Evolutionary conservation across 2,888 invertebrate genomes (phyloP).

Genomic region (Falcaria lacertinaria): DNA sequence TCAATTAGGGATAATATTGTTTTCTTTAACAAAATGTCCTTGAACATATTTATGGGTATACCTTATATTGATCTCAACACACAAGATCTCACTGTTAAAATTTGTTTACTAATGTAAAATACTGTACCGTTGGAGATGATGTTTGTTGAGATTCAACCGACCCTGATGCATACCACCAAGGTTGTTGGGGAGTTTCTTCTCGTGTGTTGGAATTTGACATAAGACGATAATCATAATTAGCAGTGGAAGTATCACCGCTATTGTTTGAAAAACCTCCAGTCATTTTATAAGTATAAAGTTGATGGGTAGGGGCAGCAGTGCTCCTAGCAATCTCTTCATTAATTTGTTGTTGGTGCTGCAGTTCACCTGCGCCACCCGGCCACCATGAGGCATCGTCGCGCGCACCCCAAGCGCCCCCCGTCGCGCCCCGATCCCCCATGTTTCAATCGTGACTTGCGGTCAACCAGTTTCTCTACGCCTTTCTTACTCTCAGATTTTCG

Average conservation of each 20-base stretch:
- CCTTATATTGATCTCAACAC: no score
- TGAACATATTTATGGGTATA: no score
- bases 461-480: constrained; percentile 70
- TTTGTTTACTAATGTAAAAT: background rate
- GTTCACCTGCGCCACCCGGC: constrained; percentile 71
- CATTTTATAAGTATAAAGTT: constrained; percentile 92
- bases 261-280: constrained; percentile 89
- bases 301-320: constrained; percentile 80
- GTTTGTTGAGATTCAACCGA: constrained; percentile 78
- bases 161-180: constrained; percentile 88
- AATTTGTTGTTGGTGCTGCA: constrained; percentile 73
- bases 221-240: constrained; percentile 87
- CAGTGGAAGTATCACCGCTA: constrained; percentile 82
- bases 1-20: no score
- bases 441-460: constrained; percentile 63
- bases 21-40: no score
- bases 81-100: no score
- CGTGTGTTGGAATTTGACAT: constrained; percentile 79
- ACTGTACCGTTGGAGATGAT: constrained; percentile 67
- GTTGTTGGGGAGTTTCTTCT: constrained; percentile 67
- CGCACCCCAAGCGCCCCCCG: constrained; percentile 80
- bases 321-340: constrained; percentile 72
- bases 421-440: constrained; percentile 76
- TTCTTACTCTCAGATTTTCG: constrained; percentile 42
- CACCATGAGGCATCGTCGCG: constrained; percentile 80